These are phyloP conservation scores for Oenanthe oenanthe DNA, from an alignment of 2,113 vertebrate species.

Conservation along the genomic window DNA sequence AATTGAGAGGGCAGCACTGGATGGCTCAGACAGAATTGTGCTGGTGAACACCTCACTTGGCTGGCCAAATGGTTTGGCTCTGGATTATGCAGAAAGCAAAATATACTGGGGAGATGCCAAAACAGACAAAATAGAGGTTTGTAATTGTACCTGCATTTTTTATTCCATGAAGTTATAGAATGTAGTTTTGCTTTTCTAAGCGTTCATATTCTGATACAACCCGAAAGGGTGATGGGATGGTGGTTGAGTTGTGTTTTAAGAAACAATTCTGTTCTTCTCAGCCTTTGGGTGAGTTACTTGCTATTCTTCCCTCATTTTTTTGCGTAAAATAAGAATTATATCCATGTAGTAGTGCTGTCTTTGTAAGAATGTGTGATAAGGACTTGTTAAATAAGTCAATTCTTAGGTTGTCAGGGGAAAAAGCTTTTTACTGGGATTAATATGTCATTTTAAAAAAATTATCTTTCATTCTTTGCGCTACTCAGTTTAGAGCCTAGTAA, in stretches of 20 bases:
- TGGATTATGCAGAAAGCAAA: slow-evolving; percentile 89
- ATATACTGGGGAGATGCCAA: slow-evolving; percentile 99
- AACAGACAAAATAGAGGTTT: slow-evolving; percentile 91
- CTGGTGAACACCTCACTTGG: slow-evolving; percentile 95
- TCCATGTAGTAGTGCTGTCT: not conserved
- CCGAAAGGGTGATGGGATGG: not conserved
- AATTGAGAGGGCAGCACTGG: slow-evolving; percentile 93
- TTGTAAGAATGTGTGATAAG: not conserved
- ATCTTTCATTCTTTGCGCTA: not conserved
- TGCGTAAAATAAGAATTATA: not conserved
- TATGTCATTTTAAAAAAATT: not conserved
- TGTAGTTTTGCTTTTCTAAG: not conserved
- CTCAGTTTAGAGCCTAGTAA: not conserved
- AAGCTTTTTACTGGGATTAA: not conserved
- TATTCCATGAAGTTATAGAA: not conserved
- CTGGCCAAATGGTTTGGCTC: slow-evolving; percentile 95
- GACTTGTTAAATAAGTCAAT: not conserved
- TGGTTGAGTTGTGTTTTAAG: not conserved
- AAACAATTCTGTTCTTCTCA: not conserved
- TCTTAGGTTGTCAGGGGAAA: not conserved
- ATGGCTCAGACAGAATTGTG: slow-evolving; percentile 89
- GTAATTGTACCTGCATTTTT: slow-evolving; percentile 43
- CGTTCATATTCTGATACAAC: not conserved
- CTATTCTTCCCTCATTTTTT: not conserved
- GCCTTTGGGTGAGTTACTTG: not conserved